phyloP scores from a whole-genome alignment of 37 sponge, comb jelly and placozoan species.

The Tethya wilhelma region DNA sequence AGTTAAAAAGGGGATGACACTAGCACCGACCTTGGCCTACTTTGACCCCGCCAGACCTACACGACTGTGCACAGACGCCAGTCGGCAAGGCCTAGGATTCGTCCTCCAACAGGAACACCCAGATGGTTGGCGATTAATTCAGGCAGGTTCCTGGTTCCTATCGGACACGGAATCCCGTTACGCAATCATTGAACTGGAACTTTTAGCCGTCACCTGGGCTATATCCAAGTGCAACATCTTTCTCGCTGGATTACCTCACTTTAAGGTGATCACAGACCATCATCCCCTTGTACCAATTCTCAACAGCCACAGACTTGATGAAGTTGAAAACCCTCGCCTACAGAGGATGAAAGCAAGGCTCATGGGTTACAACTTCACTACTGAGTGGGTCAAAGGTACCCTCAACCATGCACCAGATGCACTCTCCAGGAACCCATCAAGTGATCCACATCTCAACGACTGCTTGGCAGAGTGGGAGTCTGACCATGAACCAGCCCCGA shows the following conservation, averaged over 20 bases:
- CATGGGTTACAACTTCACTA: constrained; percentile 47
- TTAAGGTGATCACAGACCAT: constrained; percentile 49
- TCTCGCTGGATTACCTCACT: constrained; percentile 37
- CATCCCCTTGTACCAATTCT: constrained; percentile 51
- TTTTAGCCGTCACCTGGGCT: constrained; percentile 46
- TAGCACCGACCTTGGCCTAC: constrained; percentile 31
- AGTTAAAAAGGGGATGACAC: constrained; percentile 11
- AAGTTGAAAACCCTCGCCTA: constrained; percentile 59
- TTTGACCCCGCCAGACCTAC: constrained; percentile 42
- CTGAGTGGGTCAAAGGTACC: constrained; percentile 40
- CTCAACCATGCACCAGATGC: constrained; percentile 42
- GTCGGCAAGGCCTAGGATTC: constrained; percentile 36
- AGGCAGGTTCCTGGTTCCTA: constrained; percentile 42
- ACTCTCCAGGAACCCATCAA: constrained; percentile 11
- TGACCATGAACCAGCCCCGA: neutral
- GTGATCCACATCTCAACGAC: constrained; percentile 4
- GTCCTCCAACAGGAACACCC: constrained; percentile 18
- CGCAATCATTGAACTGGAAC: constrained; percentile 48
- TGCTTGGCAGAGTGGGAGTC: constrained; percentile 8
- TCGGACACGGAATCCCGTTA: constrained; percentile 36
- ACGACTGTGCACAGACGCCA: constrained; percentile 52
- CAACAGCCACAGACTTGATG: constrained; percentile 48
- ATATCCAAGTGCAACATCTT: constrained; percentile 36
- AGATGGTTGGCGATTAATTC: constrained; percentile 19
- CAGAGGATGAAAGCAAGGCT: constrained; percentile 28